Evolutionary conservation across 2,797 vertebrate species (phyloP), one percentile per base, ranked within the genome.

Genomic region (Scolopax bukidnonensis): DNA sequence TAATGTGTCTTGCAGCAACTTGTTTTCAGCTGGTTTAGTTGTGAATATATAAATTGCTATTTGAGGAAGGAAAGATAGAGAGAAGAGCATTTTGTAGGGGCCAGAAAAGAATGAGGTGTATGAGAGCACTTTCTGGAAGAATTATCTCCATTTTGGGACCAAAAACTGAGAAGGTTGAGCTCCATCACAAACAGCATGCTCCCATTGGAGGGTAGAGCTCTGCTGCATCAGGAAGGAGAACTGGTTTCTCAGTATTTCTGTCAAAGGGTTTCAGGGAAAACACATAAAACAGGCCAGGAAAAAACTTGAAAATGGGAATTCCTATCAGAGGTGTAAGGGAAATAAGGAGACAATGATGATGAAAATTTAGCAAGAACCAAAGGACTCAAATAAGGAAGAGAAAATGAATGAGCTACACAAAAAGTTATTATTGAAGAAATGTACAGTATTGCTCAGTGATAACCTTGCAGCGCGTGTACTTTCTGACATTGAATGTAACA

Each of bases 161-260:
- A 3, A 19, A 28, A 82, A 8, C n/a, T 70, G 25, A 82, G 54
- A 69, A 77, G n/a, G 43, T 3, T 38, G 41, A 79, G 16, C 33
- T 61, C 41, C 0, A 0, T 33, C 18, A 76, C 33, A 76, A 56
- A 47, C 3, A 64, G 5, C 28, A 43, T 0, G 0, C 13, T 78
- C 12, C 14, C 11, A 7, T 33, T 28, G 21, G 24, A 38, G 16
- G 4, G 13, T 9, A 83, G 20, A 79, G 16, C 8, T 70, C 20
- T 75, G 16, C 17, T 89, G 33, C 41, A 74, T n/a, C 36, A 65
- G 24, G 27, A 93, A 70, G 11, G 15, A 51, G 30, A 78, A 69
- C 27, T 6, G 54, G 16, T 40, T 1, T 0, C 14, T 67, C 32
- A 10, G 56, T 57, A 50, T 75, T 57, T 70, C 40, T 83, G n/a